A percentile compares a stretch with the other conserved stretches of the same genome.
phyloP scores from a whole-genome alignment of 2,113 vertebrate species.

The Ranitomeya variabilis region DNA sequence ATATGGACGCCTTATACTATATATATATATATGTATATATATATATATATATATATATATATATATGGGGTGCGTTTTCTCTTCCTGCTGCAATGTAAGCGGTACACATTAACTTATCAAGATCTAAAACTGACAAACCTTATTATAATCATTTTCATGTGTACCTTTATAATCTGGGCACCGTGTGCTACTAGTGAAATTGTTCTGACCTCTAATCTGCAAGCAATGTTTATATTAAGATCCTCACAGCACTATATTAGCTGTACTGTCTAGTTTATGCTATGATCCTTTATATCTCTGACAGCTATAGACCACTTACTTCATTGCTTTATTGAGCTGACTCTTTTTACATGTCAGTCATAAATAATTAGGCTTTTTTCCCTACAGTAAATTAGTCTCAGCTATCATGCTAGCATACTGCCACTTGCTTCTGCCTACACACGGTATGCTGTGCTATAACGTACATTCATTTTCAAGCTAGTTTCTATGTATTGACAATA shows the following conservation, averaged over 20 bases:
- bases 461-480: background rate
- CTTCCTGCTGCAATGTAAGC: background rate
- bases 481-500: background rate
- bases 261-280: conserved; percentile 34
- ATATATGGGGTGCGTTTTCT: background rate
- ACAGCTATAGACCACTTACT: conserved; percentile 42
- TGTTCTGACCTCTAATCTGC: conserved; percentile 33
- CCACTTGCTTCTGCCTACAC: background rate
- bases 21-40: no score
- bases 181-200: background rate
- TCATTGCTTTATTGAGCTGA: conserved; percentile 43
- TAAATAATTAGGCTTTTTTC: conserved; percentile 38
- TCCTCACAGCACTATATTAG: conserved; percentile 6
- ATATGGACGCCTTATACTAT: no score
- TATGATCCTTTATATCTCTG: conserved; percentile 17
- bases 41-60: no score
- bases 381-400: conserved; percentile 18
- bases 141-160: conserved; percentile 4
- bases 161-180: conserved; percentile 9
- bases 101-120: background rate
- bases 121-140: background rate
- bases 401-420: conserved; percentile 23
- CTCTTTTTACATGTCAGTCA: conserved; percentile 43
- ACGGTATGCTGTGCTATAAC: background rate
- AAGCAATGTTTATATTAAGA: conserved; percentile 31